Conservation (phyloP, 2,888 invertebrate genomes). For the Clusia tigrina region DNA sequence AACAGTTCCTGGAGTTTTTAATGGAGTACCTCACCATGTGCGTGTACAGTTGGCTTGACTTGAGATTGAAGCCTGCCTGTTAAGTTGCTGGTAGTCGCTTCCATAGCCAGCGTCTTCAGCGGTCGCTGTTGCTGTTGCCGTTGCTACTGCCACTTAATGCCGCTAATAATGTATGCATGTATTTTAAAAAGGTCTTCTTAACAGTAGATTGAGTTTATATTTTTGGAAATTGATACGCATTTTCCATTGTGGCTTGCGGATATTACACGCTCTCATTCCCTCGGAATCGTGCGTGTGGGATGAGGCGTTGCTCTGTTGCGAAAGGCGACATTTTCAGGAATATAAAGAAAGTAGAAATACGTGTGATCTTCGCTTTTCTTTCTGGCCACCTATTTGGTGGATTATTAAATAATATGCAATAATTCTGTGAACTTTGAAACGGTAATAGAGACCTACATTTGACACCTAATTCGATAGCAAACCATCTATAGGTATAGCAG, state of each 20-base stretch:
- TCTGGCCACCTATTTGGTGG: too few species aligned
- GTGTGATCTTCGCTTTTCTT: too few species aligned
- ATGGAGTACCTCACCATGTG: background rate
- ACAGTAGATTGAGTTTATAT: conserved; percentile 2
- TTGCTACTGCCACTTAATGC: conserved; percentile 1
- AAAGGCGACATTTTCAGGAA: too few species aligned
- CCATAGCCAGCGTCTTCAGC: background rate
- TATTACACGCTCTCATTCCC: background rate
- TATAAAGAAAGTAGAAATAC: too few species aligned
- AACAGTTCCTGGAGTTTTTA: background rate
- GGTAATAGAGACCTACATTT: too few species aligned
- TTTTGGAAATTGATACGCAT: background rate
- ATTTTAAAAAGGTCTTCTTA: background rate
- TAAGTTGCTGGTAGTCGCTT: background rate
- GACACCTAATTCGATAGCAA: too few species aligned
- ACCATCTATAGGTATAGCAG: too few species aligned
- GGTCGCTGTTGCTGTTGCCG: background rate
- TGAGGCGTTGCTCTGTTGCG: too few species aligned
- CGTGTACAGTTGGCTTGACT: background rate
- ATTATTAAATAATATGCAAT: too few species aligned
- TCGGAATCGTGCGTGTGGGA: background rate
- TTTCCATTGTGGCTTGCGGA: background rate
- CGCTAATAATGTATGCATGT: conserved; percentile 1
- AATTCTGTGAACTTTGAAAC: too few species aligned
- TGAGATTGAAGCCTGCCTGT: too few species aligned